These are phyloP conservation scores for Argentina silus DNA, from an alignment of 2,797 vertebrate genomes.

Conservation along the genomic window DNA sequence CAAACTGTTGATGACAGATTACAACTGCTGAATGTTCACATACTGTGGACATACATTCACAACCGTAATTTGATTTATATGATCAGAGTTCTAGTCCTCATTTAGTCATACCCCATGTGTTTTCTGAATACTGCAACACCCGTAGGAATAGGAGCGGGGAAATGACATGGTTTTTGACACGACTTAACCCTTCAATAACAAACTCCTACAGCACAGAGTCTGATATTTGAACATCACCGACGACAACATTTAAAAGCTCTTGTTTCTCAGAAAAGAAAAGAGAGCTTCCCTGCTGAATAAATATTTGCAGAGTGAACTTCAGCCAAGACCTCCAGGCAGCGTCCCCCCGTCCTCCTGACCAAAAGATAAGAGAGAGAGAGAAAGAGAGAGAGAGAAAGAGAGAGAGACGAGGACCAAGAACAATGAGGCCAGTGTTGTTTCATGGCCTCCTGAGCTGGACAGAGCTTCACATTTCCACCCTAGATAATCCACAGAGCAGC, in stretches of 20 bases:
- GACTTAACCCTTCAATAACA: background rate
- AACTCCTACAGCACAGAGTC: background rate
- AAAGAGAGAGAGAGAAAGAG: background rate
- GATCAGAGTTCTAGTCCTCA: background rate
- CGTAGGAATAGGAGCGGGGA: background rate
- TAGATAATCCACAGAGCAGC: conserved; percentile 54
- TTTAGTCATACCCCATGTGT: background rate
- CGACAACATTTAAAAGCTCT: background rate
- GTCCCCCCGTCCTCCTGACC: conserved; percentile 27
- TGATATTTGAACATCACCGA: background rate
- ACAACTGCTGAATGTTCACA: background rate
- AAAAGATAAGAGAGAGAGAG: conserved; percentile 43
- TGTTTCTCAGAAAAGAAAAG: background rate
- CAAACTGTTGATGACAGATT: conserved; percentile 2
- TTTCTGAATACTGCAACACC: background rate
- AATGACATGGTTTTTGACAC: background rate
- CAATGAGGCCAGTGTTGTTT: conserved; percentile 67
- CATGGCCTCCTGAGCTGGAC: conserved; percentile 29
- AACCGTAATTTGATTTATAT: background rate
- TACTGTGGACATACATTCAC: too few relatives aligned
- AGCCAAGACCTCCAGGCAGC: background rate
- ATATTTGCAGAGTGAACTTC: conserved; percentile 1
- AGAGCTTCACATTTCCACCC: conserved; percentile 56
- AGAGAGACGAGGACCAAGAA: conserved; percentile 46
- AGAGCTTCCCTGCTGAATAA: background rate